phyloP scores from a whole-genome alignment of 2,888 invertebrate genomes.

The Stenotaenia linearis region DNA sequence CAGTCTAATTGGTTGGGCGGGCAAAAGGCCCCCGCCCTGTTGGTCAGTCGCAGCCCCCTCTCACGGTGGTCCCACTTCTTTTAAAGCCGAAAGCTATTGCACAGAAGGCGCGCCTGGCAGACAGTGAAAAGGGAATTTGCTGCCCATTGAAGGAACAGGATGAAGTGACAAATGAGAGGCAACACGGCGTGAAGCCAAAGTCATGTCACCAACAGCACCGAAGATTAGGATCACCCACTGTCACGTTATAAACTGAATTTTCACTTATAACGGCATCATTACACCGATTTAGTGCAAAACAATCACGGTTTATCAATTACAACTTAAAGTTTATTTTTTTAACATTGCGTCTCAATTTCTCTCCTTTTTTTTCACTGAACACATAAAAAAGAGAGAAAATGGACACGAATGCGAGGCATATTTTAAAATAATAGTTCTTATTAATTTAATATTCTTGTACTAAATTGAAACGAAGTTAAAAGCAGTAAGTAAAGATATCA shows the following conservation, averaged over 20 bases:
- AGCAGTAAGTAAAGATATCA: too few species aligned
- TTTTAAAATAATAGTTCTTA: too few species aligned
- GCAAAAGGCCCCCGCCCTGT: constrained; percentile 21
- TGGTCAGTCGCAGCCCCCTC: constrained; percentile 21
- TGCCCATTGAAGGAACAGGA: constrained; percentile 11
- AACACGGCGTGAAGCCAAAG: constrained; percentile 26
- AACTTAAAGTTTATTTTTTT: background rate
- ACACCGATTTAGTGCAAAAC: background rate
- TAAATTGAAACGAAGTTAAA: too few species aligned
- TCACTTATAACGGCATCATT: background rate
- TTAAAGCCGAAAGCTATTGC: background rate
- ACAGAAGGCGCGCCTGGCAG: constrained; percentile 24
- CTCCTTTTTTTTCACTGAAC: too few species aligned
- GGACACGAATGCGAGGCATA: too few species aligned
- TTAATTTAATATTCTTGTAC: too few species aligned
- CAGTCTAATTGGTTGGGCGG: constrained; percentile 29
- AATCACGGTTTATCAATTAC: background rate
- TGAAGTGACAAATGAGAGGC: constrained; percentile 26
- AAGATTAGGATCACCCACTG: constrained; percentile 20
- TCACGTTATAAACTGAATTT: constrained; percentile 15
- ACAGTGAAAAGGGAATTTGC: constrained; percentile 14
- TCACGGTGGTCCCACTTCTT: constrained; percentile 23
- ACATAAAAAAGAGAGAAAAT: too few species aligned
- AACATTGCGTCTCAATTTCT: too few species aligned
- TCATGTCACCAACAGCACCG: constrained; percentile 23